phyloP scores from a whole-genome alignment of 2,113 vertebrate genomes.

The Pandion haliaetus region DNA sequence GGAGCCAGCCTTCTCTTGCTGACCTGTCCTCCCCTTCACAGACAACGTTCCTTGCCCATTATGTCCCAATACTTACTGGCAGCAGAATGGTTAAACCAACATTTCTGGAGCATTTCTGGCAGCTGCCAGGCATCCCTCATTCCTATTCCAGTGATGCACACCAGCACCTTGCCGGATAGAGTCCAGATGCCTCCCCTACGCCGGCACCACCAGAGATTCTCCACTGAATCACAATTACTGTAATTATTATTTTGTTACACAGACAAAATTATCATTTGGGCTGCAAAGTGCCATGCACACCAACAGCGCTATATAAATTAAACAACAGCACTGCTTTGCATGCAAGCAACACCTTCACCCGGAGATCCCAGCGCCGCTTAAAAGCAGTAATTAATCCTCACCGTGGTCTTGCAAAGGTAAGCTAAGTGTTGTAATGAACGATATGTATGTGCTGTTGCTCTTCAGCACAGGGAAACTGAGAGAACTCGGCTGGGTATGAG shows the following conservation, averaged over 20 bases:
- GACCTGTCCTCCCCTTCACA: background rate
- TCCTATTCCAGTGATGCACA: background rate
- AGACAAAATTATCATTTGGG: slow-evolving; percentile 29
- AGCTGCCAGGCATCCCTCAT: background rate
- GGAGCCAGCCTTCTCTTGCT: background rate
- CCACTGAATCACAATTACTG: slow-evolving; percentile 9
- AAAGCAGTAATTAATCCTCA: slow-evolving; percentile 51
- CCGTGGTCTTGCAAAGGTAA: background rate
- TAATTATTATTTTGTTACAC: slow-evolving; percentile 62
- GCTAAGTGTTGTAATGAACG: background rate
- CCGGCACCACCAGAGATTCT: background rate
- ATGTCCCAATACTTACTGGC: background rate
- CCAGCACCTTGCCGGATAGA: slow-evolving; percentile 9
- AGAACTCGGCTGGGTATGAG: background rate
- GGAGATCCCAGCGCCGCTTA: background rate
- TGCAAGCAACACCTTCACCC: background rate
- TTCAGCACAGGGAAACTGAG: background rate
- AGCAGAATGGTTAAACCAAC: background rate
- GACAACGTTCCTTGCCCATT: background rate
- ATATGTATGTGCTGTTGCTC: background rate
- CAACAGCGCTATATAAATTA: background rate
- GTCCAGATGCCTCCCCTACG: background rate
- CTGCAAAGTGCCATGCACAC: background rate
- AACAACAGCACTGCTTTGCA: slow-evolving; percentile 10
- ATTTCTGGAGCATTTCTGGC: background rate